Evolutionary conservation across 2,888 invertebrate species (phyloP).

Genomic region (Prenolepis imparis): DNA sequence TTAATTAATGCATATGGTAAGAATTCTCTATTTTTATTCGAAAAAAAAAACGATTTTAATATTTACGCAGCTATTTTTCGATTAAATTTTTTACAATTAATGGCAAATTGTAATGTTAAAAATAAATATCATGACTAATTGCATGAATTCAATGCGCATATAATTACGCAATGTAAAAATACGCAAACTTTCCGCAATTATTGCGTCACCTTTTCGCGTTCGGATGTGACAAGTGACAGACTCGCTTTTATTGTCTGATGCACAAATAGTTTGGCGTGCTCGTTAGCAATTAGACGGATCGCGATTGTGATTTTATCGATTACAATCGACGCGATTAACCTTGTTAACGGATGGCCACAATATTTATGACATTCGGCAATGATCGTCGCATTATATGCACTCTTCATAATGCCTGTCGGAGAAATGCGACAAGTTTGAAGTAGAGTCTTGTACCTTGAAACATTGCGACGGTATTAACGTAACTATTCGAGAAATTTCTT

Average conservation of each 20-base stretch:
- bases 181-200: neutral
- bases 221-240: conserved; percentile 11
- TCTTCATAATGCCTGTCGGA: neutral
- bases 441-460: neutral
- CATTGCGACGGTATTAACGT: neutral
- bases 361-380: conserved; percentile 1
- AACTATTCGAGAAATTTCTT: neutral
- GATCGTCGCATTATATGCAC: conserved; percentile 6
- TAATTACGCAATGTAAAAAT: too few relatives aligned
- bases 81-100: neutral
- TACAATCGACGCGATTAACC: conserved; percentile 67
- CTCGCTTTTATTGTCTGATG: conserved; percentile 49
- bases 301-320: conserved; percentile 80
- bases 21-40: neutral
- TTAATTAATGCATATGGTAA: neutral
- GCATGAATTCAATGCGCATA: neutral
- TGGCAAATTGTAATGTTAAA: neutral
- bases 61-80: neutral
- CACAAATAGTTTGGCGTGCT: conserved; percentile 77
- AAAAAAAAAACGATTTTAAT: neutral
- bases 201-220: neutral
- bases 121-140: neutral
- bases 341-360: conserved; percentile 26
- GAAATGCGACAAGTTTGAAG: neutral
- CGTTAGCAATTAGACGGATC: conserved; percentile 79